Conservation (phyloP, 2,113 vertebrate species). For the Hepsetus odoe region DNA sequence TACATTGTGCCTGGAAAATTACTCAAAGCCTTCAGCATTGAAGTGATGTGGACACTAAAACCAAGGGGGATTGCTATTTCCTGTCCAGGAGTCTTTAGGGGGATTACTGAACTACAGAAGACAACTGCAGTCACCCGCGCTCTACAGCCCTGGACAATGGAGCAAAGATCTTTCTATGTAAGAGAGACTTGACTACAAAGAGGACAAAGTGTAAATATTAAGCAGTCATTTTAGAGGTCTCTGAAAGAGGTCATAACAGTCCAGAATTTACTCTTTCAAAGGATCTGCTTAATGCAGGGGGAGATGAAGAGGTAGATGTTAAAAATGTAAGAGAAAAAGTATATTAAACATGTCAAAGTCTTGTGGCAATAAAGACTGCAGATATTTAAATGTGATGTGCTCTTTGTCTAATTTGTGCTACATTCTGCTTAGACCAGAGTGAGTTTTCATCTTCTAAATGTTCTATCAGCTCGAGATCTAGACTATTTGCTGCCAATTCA, state of each 20-base stretch:
- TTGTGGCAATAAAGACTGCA: slow-evolving; percentile 84
- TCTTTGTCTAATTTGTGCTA: slow-evolving; percentile 53
- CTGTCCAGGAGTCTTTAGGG: slow-evolving; percentile 22
- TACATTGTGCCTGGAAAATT: slow-evolving; percentile 8
- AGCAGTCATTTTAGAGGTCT: slow-evolving; percentile 76
- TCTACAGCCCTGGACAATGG: slow-evolving; percentile 60
- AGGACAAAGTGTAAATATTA: slow-evolving; percentile 73
- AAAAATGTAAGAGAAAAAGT: slow-evolving; percentile 80
- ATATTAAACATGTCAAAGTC: slow-evolving; percentile 82
- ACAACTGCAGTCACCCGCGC: slow-evolving; percentile 40
- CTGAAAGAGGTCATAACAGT: slow-evolving; percentile 78
- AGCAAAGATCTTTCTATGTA: slow-evolving; percentile 59
- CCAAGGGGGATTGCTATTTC: background rate
- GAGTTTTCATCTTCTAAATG: too few relatives aligned
- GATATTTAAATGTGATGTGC: slow-evolving; percentile 73
- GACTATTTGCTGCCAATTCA: too few relatives aligned
- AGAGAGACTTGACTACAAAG: slow-evolving; percentile 57
- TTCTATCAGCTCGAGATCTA: too few relatives aligned
- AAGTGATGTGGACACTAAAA: slow-evolving; percentile 28
- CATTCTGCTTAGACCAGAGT: too few relatives aligned
- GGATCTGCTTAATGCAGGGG: slow-evolving; percentile 74
- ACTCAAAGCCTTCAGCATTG: slow-evolving; percentile 1
- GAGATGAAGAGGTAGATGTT: slow-evolving; percentile 74
- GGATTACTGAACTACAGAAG: slow-evolving; percentile 36
- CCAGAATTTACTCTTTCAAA: slow-evolving; percentile 75